Percentiles rank a stretch among this genome's conserved stretches.
Conservation (phyloP, 2,797 vertebrate genomes). For the Nyctalus aviator region DNA sequence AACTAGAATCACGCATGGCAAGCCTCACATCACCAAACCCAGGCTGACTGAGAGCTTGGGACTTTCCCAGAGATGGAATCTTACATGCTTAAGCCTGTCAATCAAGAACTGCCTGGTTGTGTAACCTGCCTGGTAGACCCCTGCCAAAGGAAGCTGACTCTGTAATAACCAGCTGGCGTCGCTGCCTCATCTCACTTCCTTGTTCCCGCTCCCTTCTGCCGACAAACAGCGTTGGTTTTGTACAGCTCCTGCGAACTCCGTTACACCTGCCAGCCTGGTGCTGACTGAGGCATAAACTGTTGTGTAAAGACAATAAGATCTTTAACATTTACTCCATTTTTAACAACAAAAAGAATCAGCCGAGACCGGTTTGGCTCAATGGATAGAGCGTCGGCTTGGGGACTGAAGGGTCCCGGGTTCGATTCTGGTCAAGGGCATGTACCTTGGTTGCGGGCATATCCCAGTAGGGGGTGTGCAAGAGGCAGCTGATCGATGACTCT, state of each 20-base stretch:
- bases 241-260: neutral
- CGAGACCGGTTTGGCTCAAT: too few species aligned
- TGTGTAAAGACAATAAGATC: neutral
- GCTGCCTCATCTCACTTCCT: neutral
- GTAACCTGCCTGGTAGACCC: neutral
- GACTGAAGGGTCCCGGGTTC: too few species aligned
- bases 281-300: neutral
- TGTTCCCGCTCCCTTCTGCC: neutral
- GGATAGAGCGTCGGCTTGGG: too few species aligned
- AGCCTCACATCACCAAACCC: neutral
- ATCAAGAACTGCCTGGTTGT: too few species aligned
- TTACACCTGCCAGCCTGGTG: neutral
- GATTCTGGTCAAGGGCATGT: too few species aligned
- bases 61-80: neutral
- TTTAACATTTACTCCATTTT: neutral
- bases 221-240: neutral
- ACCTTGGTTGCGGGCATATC: too few species aligned
- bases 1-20: neutral
- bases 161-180: neutral
- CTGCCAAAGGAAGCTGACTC: neutral
- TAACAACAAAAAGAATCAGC: neutral
- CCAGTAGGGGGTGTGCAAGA: too few species aligned
- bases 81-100: neutral
- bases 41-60: neutral
- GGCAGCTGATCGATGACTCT: too few species aligned